Base-by-base conservation (phyloP, 1,140 invertebrate genomes). In the Antheraea pernyi region DNA sequence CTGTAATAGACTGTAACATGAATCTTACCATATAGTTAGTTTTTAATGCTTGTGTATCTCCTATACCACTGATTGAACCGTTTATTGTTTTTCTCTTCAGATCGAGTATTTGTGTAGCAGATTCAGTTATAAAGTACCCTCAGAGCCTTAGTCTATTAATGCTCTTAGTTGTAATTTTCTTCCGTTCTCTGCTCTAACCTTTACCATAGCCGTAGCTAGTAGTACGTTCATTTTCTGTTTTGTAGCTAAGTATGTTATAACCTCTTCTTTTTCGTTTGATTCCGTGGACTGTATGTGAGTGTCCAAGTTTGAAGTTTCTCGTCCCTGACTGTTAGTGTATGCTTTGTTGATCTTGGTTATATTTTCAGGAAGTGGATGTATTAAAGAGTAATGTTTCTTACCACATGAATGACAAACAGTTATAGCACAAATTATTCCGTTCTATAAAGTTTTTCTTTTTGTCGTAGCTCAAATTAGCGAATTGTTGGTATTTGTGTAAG, bases 131-230 rank as follows among this genome's bases (percentile, higher is more conserved):
- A 65, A 77, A 75, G 8, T 61, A 71, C 62, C 58, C 48, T 78
- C 67, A 6, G 76, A 75, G 0, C 76, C 76, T 59, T 75, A 71
- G 66, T 78, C 76, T 18, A 78, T 13, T n/a, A 78, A 69, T 3
- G 67, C 70, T 62, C 77, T 30, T 19, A 72, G 19, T 13, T 53
- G 22, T 59, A 68, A 59, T n/a, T 62, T 22, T 18, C 39, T 10
- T 30, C 74, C 74, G 13, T 67, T 69, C 7, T 19, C 59, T 30
- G 74, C 48, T 42, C 59, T 11, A 13, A 59, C 63, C 36, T 70
- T 61, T n/a, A 73, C 71, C 7, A 79, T 64, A 66, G 72, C 72
- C 9, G 70, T 79, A 19, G 72, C 69, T n/a, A n/a, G n/a, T n/a
- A n/a, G n/a, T n/a, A n/a, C n/a, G n/a, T n/a, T n/a, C n/a, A n/a